These are phyloP conservation scores for Dreissena polymorpha DNA, from an alignment of 1,140 invertebrate genomes.

Conservation along the genomic window DNA sequence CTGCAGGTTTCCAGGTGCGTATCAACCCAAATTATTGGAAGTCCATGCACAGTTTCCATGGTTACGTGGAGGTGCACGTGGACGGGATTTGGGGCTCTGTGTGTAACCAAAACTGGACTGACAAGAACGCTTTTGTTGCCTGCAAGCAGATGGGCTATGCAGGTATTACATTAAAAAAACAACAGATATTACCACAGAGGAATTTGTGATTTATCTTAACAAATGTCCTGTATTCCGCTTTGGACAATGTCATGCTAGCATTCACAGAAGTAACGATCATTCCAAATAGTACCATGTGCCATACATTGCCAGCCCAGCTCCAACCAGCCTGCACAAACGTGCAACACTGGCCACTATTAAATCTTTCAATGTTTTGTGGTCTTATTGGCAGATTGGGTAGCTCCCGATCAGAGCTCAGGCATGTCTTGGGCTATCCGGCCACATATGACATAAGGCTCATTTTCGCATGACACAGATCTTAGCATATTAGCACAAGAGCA, in stretches of 20 bases:
- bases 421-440: too few species aligned
- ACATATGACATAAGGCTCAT: too few species aligned
- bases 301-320: too few species aligned
- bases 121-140: conserved; percentile 83
- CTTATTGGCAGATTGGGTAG: too few species aligned
- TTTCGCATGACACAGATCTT: too few species aligned
- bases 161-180: conserved; percentile 36
- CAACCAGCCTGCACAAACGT: too few species aligned
- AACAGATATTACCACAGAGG: conserved; percentile 20
- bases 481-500: too few species aligned
- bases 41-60: conserved; percentile 69
- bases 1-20: conserved; percentile 50
- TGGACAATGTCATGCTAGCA: conserved; percentile 31
- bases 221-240: too few species aligned
- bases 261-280: conserved; percentile 40
- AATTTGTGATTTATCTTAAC: neutral
- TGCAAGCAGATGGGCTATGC: conserved; percentile 54
- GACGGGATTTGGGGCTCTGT: conserved; percentile 86
- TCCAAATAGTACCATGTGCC: too few species aligned
- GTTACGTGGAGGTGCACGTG: conserved; percentile 86
- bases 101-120: conserved; percentile 87
- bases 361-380: too few species aligned
- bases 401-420: too few species aligned
- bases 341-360: too few species aligned
- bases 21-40: conserved; percentile 49